These are phyloP conservation scores for Gallinago solitaria DNA, from an alignment of 2,797 vertebrate genomes.

Conservation along the genomic window DNA sequence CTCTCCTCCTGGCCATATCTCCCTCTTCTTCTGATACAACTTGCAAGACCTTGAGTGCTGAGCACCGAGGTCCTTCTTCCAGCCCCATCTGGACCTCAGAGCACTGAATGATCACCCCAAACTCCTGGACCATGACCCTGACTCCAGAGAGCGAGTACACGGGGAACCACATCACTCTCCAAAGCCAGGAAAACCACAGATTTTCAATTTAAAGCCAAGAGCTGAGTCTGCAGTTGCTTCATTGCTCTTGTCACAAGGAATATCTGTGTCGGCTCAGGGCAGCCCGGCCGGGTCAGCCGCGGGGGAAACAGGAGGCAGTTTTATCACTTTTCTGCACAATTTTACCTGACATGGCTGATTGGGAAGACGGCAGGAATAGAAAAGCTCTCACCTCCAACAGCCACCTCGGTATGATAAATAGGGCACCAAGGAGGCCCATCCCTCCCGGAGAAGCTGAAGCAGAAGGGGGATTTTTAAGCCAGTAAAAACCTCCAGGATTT, in stretches of 20 bases:
- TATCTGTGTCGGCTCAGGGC: not conserved
- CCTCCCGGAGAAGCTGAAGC: not conserved
- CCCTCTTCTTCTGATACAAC: not conserved
- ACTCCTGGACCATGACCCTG: not conserved
- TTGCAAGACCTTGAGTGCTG: not conserved
- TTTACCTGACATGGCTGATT: slow-evolving; percentile 29
- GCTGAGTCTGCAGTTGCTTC: slow-evolving; percentile 20
- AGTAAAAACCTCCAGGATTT: not conserved
- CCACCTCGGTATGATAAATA: not conserved
- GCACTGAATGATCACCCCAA: accelerated
- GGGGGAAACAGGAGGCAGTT: not conserved
- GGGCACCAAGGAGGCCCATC: not conserved
- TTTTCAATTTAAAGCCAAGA: not conserved
- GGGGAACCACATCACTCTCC: accelerated
- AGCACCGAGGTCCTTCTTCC: not conserved
- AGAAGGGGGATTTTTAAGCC: not conserved
- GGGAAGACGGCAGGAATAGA: slow-evolving; percentile 17
- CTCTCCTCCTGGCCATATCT: not conserved
- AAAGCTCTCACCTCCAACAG: slow-evolving; percentile 18
- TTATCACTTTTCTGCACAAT: slow-evolving; percentile 53
- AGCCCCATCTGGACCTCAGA: not conserved
- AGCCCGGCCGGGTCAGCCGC: not conserved
- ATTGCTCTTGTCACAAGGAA: slow-evolving; percentile 50
- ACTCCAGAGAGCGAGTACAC: not conserved
- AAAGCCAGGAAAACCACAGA: not conserved